These are phyloP conservation scores for Oreocharis arfaki DNA, from an alignment of 2,113 vertebrate species.

Conservation along the genomic window DNA sequence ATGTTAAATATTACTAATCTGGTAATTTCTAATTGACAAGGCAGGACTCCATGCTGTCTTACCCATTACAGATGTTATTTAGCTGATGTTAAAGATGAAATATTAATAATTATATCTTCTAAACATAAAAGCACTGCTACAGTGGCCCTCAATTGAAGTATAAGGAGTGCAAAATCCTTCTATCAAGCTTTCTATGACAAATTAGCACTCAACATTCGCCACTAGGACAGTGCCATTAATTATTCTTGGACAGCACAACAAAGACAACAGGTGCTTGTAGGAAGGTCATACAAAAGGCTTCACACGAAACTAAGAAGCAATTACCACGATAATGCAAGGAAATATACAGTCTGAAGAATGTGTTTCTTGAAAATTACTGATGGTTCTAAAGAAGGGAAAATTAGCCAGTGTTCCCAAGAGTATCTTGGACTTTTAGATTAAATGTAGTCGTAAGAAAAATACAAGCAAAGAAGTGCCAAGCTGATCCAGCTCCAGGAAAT, in stretches of 20 bases:
- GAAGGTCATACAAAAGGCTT: constrained; percentile 30
- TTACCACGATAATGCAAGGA: background rate
- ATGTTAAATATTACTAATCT: background rate
- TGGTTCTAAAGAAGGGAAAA: background rate
- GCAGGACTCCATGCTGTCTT: background rate
- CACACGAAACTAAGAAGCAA: background rate
- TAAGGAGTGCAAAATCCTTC: background rate
- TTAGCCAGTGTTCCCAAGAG: background rate
- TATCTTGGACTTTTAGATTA: background rate
- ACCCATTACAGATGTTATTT: background rate
- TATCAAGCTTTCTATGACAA: constrained; percentile 29
- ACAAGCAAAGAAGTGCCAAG: background rate
- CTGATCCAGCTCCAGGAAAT: background rate
- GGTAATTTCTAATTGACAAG: background rate
- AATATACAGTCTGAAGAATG: background rate
- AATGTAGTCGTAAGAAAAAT: background rate
- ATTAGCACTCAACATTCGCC: constrained; percentile 65
- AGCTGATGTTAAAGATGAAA: background rate
- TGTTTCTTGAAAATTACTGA: background rate
- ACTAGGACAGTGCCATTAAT: constrained; percentile 61
- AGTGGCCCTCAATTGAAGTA: background rate
- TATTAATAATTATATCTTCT: background rate
- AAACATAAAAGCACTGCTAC: background rate
- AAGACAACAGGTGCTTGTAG: constrained; percentile 54
- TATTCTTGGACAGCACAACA: constrained; percentile 58